Base-by-base conservation (phyloP, 2,888 invertebrate species). In the Antitype chi region DNA sequence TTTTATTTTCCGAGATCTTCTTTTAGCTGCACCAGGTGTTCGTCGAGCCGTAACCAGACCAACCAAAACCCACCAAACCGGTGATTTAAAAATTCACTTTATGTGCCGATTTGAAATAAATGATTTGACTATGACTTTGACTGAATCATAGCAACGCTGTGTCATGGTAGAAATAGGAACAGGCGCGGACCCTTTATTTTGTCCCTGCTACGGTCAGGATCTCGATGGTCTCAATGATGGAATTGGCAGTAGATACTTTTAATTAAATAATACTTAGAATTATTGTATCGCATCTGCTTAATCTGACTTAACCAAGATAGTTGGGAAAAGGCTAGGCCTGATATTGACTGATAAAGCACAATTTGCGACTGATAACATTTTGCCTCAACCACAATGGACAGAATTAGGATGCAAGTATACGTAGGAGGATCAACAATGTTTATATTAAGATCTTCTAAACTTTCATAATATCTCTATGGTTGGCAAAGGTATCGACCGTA, bases 291-390 rank as follows among this genome's bases (percentile, higher is more conserved):
- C 71, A 60, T 79, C 80, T 60, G 32, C 32, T 71, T 25, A 38
- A 47, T 53, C 13, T 62, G 72, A 60, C 72, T 53, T 77, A 32
- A 49, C 25, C 1, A 62, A 38, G 60, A 62, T 49, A 53, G 53
- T 38, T 23, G 5, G 15, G n/a, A 57, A 23, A 67, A 28, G 49
- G 32, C 25, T 25, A 71, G 3, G 73, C 49, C 49, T 49, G 62
- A 62, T 62, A 80, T 11, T 72, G 53, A 63, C 62, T 80, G 62
- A 80, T 77, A 77, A 80, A 25, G 53, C 53, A 80, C 17, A 77
- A 71, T 60, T 52, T 60, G 28, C 15, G 15, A 57, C 57, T 60
- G 53, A 60, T 76, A 80, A 71, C 32, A 53, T 32, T 72, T 38
- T 25, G 13, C 13, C 23, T 55, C 13, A 38, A 47, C 2, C 47